Evolutionary conservation across 2,797 vertebrate genomes (phyloP).

Genomic region (Sphaeramia orbicularis): DNA sequence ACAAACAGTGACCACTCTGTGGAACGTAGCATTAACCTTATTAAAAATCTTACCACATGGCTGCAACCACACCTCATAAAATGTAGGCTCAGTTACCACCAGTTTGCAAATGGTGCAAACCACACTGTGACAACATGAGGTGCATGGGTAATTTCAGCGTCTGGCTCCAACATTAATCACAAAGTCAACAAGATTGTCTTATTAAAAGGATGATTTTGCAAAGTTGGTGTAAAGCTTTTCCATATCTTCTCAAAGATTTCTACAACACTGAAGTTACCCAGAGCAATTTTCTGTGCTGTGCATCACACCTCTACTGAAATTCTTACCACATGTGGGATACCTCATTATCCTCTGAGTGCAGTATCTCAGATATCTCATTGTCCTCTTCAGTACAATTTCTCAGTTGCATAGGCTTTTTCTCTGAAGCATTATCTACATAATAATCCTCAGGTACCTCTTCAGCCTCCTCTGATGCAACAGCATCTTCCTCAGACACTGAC

Average conservation of each 20-base stretch:
- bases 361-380: slow-evolving; percentile 73
- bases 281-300: slow-evolving; percentile 58
- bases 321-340: slow-evolving; percentile 74
- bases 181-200: slow-evolving; percentile 21
- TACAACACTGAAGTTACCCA: slow-evolving; percentile 74
- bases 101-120: slow-evolving; percentile 48
- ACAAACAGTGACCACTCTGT: slow-evolving; percentile 67
- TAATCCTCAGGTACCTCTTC: slow-evolving; percentile 71
- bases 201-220: background rate
- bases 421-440: slow-evolving; percentile 61
- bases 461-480: slow-evolving; percentile 67
- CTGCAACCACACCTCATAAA: slow-evolving; percentile 41
- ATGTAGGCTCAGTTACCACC: slow-evolving; percentile 21
- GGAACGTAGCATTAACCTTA: slow-evolving; percentile 50
- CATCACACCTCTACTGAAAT: slow-evolving; percentile 63
- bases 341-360: slow-evolving; percentile 73
- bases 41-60: slow-evolving; percentile 14
- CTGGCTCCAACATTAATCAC: slow-evolving; percentile 26
- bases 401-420: slow-evolving; percentile 50
- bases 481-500: slow-evolving; percentile 54
- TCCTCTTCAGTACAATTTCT: slow-evolving; percentile 68
- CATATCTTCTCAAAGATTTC: slow-evolving; percentile 1
- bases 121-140: slow-evolving; percentile 62
- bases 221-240: slow-evolving; percentile 1
- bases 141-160: slow-evolving; percentile 75